Conservation (phyloP, 1,140 invertebrate species). For the Trichoplusia ni region DNA sequence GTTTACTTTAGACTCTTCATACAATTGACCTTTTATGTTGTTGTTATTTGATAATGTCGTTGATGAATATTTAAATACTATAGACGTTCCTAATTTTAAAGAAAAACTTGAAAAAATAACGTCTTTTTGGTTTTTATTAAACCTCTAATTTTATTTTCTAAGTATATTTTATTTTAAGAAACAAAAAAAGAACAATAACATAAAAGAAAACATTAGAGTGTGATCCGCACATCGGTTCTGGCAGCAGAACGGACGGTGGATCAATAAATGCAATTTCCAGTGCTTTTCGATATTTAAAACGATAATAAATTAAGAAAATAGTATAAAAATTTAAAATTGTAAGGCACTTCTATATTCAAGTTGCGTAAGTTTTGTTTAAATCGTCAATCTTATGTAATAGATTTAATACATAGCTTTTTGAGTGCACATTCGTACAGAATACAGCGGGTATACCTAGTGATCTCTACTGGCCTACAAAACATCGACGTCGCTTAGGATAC, state of each 20-base stretch:
- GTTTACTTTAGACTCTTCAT: slow-evolving; percentile 45
- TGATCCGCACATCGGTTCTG: slow-evolving; percentile 51
- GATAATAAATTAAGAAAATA: slow-evolving; percentile 57
- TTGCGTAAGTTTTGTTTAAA: slow-evolving; percentile 65
- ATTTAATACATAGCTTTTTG: slow-evolving; percentile 52
- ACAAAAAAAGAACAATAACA: slow-evolving; percentile 19
- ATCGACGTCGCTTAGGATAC: slow-evolving; percentile 32
- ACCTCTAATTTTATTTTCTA: slow-evolving; percentile 26
- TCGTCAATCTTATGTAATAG: slow-evolving; percentile 43
- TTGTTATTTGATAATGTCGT: slow-evolving; percentile 33
- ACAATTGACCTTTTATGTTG: slow-evolving; percentile 71
- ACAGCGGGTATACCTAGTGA: slow-evolving; percentile 43
- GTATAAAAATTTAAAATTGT: slow-evolving; percentile 77
- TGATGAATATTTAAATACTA: slow-evolving; percentile 13
- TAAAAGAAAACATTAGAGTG: slow-evolving; percentile 32
- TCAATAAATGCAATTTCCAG: slow-evolving; percentile 77
- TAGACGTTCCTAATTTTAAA: slow-evolving; percentile 21
- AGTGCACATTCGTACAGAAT: slow-evolving; percentile 47
- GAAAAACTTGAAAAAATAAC: slow-evolving; percentile 19
- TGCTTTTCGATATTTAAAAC: slow-evolving; percentile 48
- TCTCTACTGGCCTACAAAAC: slow-evolving; percentile 31
- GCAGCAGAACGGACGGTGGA: slow-evolving; percentile 53
- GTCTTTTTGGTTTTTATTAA: slow-evolving; percentile 19
- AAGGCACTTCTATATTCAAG: slow-evolving; percentile 80
- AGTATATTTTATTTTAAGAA: slow-evolving; percentile 17